Evolutionary conservation across 2,797 vertebrate genomes (phyloP).

Genomic region (Loriculus beryllinus): DNA sequence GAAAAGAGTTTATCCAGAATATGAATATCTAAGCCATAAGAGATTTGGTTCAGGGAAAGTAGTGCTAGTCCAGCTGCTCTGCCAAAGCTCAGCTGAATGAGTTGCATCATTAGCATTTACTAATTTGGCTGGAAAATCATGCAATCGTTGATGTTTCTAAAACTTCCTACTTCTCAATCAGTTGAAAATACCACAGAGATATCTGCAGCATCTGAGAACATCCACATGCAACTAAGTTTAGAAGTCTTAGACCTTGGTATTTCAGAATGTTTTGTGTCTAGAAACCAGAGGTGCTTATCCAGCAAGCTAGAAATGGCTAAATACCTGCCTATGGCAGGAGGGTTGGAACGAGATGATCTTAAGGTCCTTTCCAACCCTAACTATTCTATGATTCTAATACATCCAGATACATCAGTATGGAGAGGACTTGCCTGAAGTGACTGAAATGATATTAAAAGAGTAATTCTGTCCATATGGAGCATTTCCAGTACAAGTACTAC

Average conservation of each 20-base stretch:
- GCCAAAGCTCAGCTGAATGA: background rate
- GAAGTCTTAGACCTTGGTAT: background rate
- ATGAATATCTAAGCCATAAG: background rate
- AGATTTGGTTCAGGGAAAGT: background rate
- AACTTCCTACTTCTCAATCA: background rate
- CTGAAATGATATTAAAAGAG: background rate
- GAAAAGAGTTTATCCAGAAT: background rate
- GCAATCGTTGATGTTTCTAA: background rate
- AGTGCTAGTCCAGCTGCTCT: background rate
- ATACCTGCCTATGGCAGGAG: too few species aligned
- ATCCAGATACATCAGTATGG: rapidly evolving
- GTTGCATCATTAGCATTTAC: background rate
- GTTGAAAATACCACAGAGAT: background rate
- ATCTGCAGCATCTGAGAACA: background rate
- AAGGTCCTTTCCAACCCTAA: too few species aligned
- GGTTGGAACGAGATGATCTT: too few species aligned
- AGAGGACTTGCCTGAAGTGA: background rate
- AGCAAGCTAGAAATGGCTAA: background rate
- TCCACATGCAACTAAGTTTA: background rate
- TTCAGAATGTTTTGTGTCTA: background rate
- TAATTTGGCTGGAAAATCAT: background rate
- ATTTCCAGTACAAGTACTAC: background rate
- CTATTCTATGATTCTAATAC: too few species aligned
- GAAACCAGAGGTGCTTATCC: background rate
- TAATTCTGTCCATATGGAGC: background rate